Percentiles rank a stretch among this genome's conserved stretches.
Conservation (phyloP, 2,888 invertebrate genomes). For the Oligia strigilis region DNA sequence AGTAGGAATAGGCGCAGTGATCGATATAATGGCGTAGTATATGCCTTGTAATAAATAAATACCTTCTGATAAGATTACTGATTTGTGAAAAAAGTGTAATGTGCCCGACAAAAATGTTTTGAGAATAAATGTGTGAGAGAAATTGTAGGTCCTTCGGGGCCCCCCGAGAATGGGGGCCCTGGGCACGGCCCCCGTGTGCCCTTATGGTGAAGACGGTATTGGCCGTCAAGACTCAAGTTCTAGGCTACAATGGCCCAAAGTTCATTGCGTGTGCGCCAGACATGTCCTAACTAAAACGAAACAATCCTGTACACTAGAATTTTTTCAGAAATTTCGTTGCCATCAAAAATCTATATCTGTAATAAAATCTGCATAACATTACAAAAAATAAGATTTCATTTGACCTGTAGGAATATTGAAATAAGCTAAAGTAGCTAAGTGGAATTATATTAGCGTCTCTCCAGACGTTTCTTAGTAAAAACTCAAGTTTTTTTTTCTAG, state of each 20-base stretch:
- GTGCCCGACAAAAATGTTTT: too few relatives aligned
- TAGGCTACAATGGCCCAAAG: neutral
- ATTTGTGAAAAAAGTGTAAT: too few relatives aligned
- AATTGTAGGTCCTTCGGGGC: too few relatives aligned
- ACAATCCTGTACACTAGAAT: neutral
- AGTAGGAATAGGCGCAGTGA: too few relatives aligned
- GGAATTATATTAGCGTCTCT: slow-evolving; percentile 42
- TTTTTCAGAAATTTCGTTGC: neutral
- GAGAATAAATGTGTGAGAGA: too few relatives aligned
- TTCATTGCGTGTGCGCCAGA: neutral
- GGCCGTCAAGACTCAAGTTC: neutral
- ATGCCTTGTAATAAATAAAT: too few relatives aligned
- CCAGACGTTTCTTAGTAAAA: slow-evolving; percentile 3
- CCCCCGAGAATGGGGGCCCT: too few relatives aligned
- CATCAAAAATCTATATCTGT: neutral
- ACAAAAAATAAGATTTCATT: slow-evolving; percentile 30
- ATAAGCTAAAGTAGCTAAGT: slow-evolving; percentile 29
- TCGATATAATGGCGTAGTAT: too few relatives aligned
- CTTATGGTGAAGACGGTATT: too few relatives aligned
- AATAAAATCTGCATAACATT: slow-evolving; percentile 14
- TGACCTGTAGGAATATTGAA: slow-evolving; percentile 43
- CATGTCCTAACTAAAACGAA: neutral
- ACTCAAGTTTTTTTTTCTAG: neutral
- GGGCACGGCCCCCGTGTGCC: too few relatives aligned
- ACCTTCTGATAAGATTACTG: too few relatives aligned